Evolutionary conservation across 2,797 vertebrate species (phyloP), one percentile per base, ranked within the genome.

Genomic region (Acanthiza pusilla): DNA sequence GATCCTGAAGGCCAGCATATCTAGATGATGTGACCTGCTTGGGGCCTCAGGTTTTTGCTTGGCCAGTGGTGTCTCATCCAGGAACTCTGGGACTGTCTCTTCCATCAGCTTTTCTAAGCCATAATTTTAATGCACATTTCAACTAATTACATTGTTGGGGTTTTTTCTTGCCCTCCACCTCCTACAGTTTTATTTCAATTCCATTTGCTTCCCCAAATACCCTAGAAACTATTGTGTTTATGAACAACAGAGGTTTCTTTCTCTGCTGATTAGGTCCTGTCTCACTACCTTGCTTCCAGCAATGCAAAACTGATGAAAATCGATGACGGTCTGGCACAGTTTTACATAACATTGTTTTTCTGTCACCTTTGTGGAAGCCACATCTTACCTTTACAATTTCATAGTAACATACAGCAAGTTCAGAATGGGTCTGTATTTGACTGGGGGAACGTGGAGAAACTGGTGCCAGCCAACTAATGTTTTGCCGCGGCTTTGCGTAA

Each of bases 401-500:
- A 18, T 45, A 22, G 16, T 25, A 73, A 76, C 21, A 12, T 12
- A 45, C 32, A 71, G 16, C 30, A 45, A 30, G 23, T 63, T 67
- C 55, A 60, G 55, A 60, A 50, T 34, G 21, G 50, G 4, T 38
- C 68, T 79, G 12, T 11, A 10, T 62, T 84, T 66, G 25, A 11
- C 10, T 36, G 34, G 38, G 65, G 25, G 50, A 85, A 53, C 17
- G 50, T 13, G 16, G 50, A 65, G 76, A 65, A 91, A 23, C 18
- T 53, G 32, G 5, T 82, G 13, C 16, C 36, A 43, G 32, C 21
- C 50, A 88, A 16, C 12, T 75, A 26, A 63, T 53, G 45, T 30
- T 93, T 57, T 88, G 13, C 47, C 84, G 72, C 42, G 76, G 73
- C 53, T 95, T 91, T 61, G 22, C 60, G 34, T 88, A 90, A 88